Conservation (phyloP, 2,888 invertebrate species). For the Drosophila cyrtoloma region DNA sequence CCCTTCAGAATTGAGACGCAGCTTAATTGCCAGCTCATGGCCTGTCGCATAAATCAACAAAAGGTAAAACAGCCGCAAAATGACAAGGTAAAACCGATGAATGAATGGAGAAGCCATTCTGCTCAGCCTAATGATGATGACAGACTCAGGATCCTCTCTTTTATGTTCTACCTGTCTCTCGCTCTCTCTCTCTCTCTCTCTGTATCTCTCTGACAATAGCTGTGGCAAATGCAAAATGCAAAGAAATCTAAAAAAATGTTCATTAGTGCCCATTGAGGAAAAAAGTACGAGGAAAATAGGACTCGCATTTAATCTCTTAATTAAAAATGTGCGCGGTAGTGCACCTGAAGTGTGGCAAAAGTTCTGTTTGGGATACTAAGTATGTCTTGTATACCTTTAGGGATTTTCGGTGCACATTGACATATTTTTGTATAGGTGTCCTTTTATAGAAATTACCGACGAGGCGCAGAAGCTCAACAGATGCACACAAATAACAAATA, state of each 20-base stretch:
- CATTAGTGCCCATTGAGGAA: constrained; percentile 61
- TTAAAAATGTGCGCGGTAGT: constrained; percentile 68
- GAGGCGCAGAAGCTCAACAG: constrained; percentile 40
- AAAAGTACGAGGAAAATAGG: constrained; percentile 11
- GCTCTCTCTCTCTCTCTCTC: background rate
- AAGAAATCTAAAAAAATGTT: constrained; percentile 32
- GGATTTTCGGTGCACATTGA: constrained; percentile 47
- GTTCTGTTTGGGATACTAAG: constrained; percentile 21
- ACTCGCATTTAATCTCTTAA: constrained; percentile 76
- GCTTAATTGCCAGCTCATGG: constrained; percentile 71
- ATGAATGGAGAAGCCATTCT: constrained; percentile 53
- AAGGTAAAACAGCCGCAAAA: constrained; percentile 62
- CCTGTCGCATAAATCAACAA: constrained; percentile 66
- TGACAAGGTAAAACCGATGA: constrained; percentile 55
- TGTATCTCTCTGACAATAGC: constrained; percentile 54
- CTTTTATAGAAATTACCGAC: constrained; percentile 56
- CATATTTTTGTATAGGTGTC: constrained; percentile 69
- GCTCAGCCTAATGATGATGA: constrained; percentile 70
- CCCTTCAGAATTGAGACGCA: constrained; percentile 51
- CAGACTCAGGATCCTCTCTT: constrained; percentile 12
- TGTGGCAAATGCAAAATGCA: constrained; percentile 44
- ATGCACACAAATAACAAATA: constrained; percentile 52
- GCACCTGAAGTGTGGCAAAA: constrained; percentile 57
- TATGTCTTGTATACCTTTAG: constrained; percentile 6
- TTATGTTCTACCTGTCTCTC: background rate